Base-by-base conservation (phyloP, 2,888 invertebrate species). In the Drosophila anomelani region DNA sequence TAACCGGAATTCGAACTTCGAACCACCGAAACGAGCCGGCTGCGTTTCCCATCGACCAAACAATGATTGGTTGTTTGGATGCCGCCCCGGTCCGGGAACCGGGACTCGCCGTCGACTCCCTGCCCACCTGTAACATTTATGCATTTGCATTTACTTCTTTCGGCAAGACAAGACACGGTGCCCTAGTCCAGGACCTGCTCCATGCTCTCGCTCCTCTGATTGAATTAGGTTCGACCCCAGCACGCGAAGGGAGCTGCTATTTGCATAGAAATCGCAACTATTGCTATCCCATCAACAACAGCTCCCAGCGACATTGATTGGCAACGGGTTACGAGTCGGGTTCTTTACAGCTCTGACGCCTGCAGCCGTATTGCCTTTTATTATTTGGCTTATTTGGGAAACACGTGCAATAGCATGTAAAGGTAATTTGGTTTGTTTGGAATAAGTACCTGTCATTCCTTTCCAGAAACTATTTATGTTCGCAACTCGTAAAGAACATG, bases 21-120 rank as follows among this genome's bases (percentile, higher is more conserved):
- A 84, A 81, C 69, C 69, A 70, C 71, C 73, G 36, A 70, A 80
- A 41, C 60, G 15, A 59, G 75, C 77, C 72, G 70, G 71, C 73
- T 77, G 76, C 58, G 63, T 68, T 66, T 36, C 32, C 46, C 85
- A 85, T 85, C 74, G 85, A 85, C 73, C 85, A 85, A 85, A 85
- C 85, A 85, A 75, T 75, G 89, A 85, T 85, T 89, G 88, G 83
- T 64, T 84, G 67, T 64, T 53, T 55, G 55, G 66, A 51, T 72
- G 69, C 78, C 70, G 67, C 79, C 66, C 51, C 77, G 36, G 32
- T 36, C 32, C 39, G 36, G 75, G 75, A 66, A n/a, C 34, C 51
- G 41, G 57, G 68, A 54, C 54, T 47, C n/a, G 26, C 9, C 46
- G n/a, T 47, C 20, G 9, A 58, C 70, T 39, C 32, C 56, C 49